A percentile compares a stretch with the other conserved stretches of the same genome.
Evolutionary conservation across 1,140 invertebrate species (phyloP).

Genomic region (Drosophila sucinea): DNA sequence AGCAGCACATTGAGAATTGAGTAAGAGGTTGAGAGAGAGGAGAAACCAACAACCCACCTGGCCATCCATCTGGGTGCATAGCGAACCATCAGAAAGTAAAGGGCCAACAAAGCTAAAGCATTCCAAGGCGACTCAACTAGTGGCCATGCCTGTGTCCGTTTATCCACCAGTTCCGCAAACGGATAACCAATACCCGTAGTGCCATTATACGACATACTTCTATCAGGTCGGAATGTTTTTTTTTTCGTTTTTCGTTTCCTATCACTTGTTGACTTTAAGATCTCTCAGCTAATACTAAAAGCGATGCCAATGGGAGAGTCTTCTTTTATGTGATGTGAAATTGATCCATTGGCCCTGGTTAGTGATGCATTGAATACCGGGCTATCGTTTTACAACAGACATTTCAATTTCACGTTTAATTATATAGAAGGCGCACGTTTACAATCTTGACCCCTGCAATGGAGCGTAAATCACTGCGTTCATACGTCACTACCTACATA

Average conservation of each 20-base stretch:
- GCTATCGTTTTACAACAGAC: constrained; percentile 17
- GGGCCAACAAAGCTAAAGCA: constrained; percentile 88
- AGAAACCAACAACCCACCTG: constrained; percentile 82
- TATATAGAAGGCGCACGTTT: constrained; percentile 15
- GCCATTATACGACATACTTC: constrained; percentile 22
- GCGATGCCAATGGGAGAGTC: background rate
- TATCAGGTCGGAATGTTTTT: background rate
- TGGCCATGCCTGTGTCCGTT: constrained; percentile 92
- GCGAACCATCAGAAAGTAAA: constrained; percentile 92
- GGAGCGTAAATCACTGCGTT: constrained; percentile 23
- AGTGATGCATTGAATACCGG: constrained; percentile 39
- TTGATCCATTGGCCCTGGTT: constrained; percentile 31
- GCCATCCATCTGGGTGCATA: constrained; percentile 93
- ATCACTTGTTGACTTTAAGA: constrained; percentile 16
- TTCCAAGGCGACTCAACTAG: constrained; percentile 93
- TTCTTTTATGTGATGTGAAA: constrained; percentile 39
- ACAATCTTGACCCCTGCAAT: constrained; percentile 19
- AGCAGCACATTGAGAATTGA: constrained; percentile 23
- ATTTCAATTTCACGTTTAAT: constrained; percentile 28
- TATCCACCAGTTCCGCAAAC: constrained; percentile 54
- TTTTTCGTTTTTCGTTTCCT: no score
- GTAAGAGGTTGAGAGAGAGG: background rate
- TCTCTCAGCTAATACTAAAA: constrained; percentile 37
- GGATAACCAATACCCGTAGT: constrained; percentile 35
- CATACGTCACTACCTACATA: background rate